A percentile compares a stretch with the other conserved stretches of the same genome.
phyloP scores from a whole-genome alignment of 2,888 invertebrate species.

The Apeira syringaria region DNA sequence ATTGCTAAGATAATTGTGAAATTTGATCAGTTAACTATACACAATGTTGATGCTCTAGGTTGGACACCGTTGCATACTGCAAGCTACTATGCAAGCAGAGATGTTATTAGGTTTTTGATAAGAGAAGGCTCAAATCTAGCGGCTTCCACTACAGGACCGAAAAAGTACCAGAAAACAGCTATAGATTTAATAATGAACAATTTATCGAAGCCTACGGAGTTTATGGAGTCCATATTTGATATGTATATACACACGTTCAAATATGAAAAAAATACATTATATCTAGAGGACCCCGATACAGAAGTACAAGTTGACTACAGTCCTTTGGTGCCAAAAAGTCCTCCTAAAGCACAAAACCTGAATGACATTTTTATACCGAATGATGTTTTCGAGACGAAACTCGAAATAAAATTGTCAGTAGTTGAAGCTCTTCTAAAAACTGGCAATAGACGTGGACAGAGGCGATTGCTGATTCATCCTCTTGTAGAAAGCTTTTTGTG shows the following conservation, averaged over 20 bases:
- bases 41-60: constrained; percentile 65
- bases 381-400: too few species aligned
- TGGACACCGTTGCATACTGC: constrained; percentile 70
- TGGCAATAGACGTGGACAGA: constrained; percentile 75
- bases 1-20: constrained; percentile 61
- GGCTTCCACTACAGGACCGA: constrained; percentile 63
- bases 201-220: constrained; percentile 76
- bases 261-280: constrained; percentile 68
- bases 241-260: constrained; percentile 75
- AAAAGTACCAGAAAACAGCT: constrained; percentile 66
- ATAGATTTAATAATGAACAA: constrained; percentile 79
- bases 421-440: constrained; percentile 80
- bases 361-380: too few species aligned
- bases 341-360: too few species aligned
- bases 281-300: constrained; percentile 56
- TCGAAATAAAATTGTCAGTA: constrained; percentile 80
- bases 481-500: constrained; percentile 82
- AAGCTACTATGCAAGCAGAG: constrained; percentile 83
- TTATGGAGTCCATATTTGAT: constrained; percentile 79
- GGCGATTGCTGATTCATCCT: constrained; percentile 79
- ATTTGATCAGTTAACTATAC: constrained; percentile 65
- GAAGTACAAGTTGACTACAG: constrained; percentile 79
- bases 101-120: constrained; percentile 72
- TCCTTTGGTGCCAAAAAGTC: constrained; percentile 74
- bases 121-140: constrained; percentile 75